Evolutionary conservation across 2,888 invertebrate genomes (phyloP), one percentile per base, ranked within the genome.

Genomic region (Rhamphomyia laevipes): DNA sequence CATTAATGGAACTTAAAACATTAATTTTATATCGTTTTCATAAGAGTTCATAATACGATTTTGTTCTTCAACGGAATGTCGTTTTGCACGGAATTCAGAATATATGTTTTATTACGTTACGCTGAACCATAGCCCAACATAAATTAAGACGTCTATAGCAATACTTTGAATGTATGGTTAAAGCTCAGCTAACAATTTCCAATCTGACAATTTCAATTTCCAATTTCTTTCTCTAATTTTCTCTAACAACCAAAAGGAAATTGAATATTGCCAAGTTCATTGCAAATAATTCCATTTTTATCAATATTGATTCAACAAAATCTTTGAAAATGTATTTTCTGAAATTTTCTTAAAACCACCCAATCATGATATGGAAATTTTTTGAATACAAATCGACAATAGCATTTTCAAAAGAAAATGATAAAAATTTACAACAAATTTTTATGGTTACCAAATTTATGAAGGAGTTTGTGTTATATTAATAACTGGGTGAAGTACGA

Each of bases 161-260:
- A n/a, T n/a, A n/a, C n/a, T n/a, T n/a, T n/a, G n/a, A n/a, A n/a
- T n/a, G n/a, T n/a, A n/a, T n/a, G n/a, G n/a, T n/a, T n/a, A n/a
- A n/a, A n/a, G n/a, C n/a, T n/a, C n/a, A n/a, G n/a, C n/a, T n/a
- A n/a, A n/a, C n/a, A n/a, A n/a, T n/a, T n/a, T n/a, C n/a, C n/a
- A n/a, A n/a, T n/a, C n/a, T n/a, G n/a, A n/a, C n/a, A n/a, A n/a
- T n/a, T n/a, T n/a, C n/a, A n/a, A n/a, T n/a, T n/a, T n/a, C n/a
- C n/a, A n/a, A n/a, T n/a, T n/a, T n/a, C n/a, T n/a, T n/a, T n/a
- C n/a, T n/a, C n/a, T n/a, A n/a, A n/a, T n/a, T n/a, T n/a, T n/a
- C n/a, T n/a, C n/a, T n/a, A n/a, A n/a, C n/a, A n/a, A 18, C 86
- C 87, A 0, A 73, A 74, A 53, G 87, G 87, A 1, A 83, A 86